Evolutionary conservation across 2,888 invertebrate genomes (phyloP), one percentile per base, ranked within the genome.

Genomic region (Drosophila paramelanica): DNA sequence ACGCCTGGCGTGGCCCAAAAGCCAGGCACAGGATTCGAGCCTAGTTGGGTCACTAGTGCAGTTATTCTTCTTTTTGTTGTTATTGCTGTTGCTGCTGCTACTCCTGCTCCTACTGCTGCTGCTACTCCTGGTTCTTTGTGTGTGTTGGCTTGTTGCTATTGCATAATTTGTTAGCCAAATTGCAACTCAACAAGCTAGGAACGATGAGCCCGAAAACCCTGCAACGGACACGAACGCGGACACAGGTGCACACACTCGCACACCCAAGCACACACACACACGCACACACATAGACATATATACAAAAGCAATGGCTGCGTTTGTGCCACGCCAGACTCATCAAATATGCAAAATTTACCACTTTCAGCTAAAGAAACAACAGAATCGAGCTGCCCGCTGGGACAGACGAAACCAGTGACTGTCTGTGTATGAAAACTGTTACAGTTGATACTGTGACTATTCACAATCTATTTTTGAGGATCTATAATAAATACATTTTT

Each of bases 101-200:
- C 7, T 38, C 11, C 7, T 72, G 43, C 14, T 59, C 4, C 17
- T 17, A 10, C 10, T 41, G 14, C 7, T 38, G 25, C 7, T 69
- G 46, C 14, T 59, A 58, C 10, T 59, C 47, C 39, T 67, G 66
- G 43, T 38, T 43, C 49, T 61, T 60, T 61, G 53, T 61, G 55
- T 56, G 39, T 56, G 67, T 39, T 61, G 64, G 64, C 77, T 61
- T 74, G 65, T 58, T 75, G 82, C 70, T 72, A 61, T 70, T 84
- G 89, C 88, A 83, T 83, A 85, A 83, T 83, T 83, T 83, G 83
- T 82, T 83, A 70, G 88, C 83, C 83, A 88, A 83, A 83, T 83
- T 83, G 87, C 87, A 83, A 83, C 83, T 83, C 82, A 88, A 88
- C 82, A 85, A 77, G 82, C 79, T 71, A 66, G 80, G 45, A 72